Evolutionary conservation across 2,797 vertebrate genomes (phyloP).

Genomic region (Acridotheres tristis): DNA sequence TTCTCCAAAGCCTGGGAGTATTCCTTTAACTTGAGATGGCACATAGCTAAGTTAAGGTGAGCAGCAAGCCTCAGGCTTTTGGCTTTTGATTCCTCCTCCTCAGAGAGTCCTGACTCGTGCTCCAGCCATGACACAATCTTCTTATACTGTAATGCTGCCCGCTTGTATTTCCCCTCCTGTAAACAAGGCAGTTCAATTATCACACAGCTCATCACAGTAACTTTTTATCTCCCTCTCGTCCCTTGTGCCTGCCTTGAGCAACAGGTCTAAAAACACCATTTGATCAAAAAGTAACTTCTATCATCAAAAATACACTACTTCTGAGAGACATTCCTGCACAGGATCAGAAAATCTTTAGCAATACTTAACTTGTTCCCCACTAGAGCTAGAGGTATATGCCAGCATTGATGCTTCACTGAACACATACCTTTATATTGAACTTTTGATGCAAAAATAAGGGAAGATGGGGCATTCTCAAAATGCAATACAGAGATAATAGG

Average conservation of each 20-base stretch:
- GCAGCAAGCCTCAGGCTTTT: conserved; percentile 88
- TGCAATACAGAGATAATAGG: neutral
- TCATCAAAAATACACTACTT: neutral
- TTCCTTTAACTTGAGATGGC: conserved; percentile 92
- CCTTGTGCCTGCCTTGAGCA: neutral
- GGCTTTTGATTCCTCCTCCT: conserved; percentile 82
- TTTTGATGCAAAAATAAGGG: neutral
- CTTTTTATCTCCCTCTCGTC: neutral
- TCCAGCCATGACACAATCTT: conserved; percentile 96
- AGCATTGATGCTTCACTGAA: neutral
- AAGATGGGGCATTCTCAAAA: neutral
- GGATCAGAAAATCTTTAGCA: neutral
- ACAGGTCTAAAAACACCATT: neutral
- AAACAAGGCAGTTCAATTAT: neutral
- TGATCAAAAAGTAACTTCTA: neutral
- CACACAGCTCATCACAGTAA: neutral
- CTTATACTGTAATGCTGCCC: conserved; percentile 91
- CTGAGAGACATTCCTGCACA: neutral
- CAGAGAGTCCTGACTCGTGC: conserved; percentile 83
- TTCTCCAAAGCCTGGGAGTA: conserved; percentile 85
- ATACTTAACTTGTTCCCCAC: neutral
- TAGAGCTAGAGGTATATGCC: neutral
- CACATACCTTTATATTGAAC: neutral
- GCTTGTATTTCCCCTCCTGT: conserved; percentile 92
- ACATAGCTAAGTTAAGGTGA: conserved; percentile 95